phyloP scores from a whole-genome alignment of 2,113 vertebrate species.

The Hyperopisus bebe region DNA sequence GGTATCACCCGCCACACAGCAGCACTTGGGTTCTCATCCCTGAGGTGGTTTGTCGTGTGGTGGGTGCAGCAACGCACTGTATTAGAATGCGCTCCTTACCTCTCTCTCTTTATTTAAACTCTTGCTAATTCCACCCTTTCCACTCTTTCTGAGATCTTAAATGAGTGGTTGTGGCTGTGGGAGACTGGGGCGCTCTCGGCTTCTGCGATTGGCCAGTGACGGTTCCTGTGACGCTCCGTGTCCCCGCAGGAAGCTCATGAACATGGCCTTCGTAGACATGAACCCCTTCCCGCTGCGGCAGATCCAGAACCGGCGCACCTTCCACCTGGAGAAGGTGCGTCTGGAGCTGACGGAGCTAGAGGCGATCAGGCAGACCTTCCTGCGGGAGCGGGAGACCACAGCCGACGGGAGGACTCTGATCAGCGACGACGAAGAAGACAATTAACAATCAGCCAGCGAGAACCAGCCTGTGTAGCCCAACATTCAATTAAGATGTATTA shows the following conservation, averaged over 20 bases:
- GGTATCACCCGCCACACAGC: too few species aligned
- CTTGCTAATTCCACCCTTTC: not conserved
- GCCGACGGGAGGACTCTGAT: constrained; percentile 76
- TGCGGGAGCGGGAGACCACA: constrained; percentile 78
- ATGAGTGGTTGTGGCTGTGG: not conserved
- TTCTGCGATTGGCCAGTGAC: not conserved
- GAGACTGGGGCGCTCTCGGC: not conserved
- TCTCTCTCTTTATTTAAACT: not conserved
- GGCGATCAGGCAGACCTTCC: constrained; percentile 87
- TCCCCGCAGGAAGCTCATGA: constrained; percentile 75
- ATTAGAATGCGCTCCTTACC: too few species aligned
- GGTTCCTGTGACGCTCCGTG: not conserved
- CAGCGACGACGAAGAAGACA: constrained; percentile 93
- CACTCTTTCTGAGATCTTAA: not conserved
- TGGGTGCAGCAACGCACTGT: too few species aligned
- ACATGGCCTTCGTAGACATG: constrained; percentile 88
- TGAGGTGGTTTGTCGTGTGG: too few species aligned
- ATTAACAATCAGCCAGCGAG: constrained; percentile 30
- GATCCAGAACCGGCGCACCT: constrained; percentile 85
- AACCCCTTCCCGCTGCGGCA: constrained; percentile 93
- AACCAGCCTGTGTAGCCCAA: too few species aligned
- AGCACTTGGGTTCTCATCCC: too few species aligned
- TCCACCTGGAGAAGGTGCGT: constrained; percentile 91
- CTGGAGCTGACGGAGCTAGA: constrained; percentile 90
- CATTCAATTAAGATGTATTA: not conserved